These are phyloP conservation scores for Drosophila setosimentum DNA, from an alignment of 2,888 invertebrate species.

Conservation along the genomic window DNA sequence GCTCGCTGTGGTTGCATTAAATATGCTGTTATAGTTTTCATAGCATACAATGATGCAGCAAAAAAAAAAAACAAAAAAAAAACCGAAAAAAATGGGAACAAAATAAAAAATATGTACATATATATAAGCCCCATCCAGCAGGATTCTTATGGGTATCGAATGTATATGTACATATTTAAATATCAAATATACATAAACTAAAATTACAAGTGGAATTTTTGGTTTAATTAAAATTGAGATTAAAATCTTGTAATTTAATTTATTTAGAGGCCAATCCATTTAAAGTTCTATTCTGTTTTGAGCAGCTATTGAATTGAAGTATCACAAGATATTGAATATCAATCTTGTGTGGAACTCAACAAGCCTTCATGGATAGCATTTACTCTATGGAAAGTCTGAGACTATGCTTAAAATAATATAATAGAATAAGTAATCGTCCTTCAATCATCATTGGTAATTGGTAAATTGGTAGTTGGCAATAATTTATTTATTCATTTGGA, in stretches of 20 bases:
- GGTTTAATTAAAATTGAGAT: neutral
- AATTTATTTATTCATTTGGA: neutral
- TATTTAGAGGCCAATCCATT: neutral
- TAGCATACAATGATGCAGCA: constrained; percentile 49
- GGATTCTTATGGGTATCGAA: neutral
- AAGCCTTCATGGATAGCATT: neutral
- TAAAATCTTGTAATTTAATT: neutral
- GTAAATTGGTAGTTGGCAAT: neutral
- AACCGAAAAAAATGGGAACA: neutral
- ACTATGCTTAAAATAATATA: neutral
- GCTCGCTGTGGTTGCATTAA: constrained; percentile 26
- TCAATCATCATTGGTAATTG: neutral
- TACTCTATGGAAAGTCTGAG: neutral
- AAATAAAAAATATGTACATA: neutral
- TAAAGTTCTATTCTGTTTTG: neutral
- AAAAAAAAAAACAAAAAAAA: neutral
- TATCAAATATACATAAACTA: neutral
- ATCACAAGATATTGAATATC: neutral
- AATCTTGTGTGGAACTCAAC: neutral
- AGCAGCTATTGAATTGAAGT: neutral
- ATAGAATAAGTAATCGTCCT: neutral
- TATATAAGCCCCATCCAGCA: neutral
- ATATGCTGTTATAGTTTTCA: constrained; percentile 35
- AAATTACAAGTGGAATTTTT: neutral
- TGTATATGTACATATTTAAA: neutral